Conservation (phyloP, 2,113 vertebrate species). For the Tupaia chinensis region DNA sequence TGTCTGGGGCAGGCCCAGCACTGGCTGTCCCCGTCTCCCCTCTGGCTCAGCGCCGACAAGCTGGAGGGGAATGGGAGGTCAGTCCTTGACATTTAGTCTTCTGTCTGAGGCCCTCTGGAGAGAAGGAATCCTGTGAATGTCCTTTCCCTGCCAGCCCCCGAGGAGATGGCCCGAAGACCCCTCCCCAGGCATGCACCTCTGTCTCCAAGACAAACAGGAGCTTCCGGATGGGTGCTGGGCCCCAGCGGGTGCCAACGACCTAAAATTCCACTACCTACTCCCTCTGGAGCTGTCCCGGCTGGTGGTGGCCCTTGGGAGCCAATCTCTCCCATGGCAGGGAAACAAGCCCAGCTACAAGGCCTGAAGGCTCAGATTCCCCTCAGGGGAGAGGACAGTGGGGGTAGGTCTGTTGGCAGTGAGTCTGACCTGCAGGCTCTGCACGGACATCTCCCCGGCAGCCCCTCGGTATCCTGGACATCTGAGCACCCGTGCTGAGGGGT, state of each 20-base stretch:
- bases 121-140: constrained; percentile 80
- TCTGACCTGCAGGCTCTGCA: background rate
- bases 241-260: background rate
- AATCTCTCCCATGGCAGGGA: background rate
- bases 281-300: constrained; percentile 7
- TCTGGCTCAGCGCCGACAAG: constrained; percentile 57
- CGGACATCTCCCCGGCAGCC: background rate
- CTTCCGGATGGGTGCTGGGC: background rate
- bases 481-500: accelerated
- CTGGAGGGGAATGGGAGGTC: constrained; percentile 60
- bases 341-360: background rate
- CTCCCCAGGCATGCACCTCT: background rate
- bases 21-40: constrained; percentile 79
- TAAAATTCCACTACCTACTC: background rate
- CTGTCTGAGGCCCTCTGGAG: constrained; percentile 66
- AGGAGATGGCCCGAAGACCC: constrained; percentile 62
- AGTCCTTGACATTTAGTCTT: constrained; percentile 70
- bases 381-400: background rate
- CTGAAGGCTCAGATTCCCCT: too few species aligned
- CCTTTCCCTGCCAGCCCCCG: constrained; percentile 65
- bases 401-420: background rate
- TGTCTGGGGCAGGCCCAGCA: constrained; percentile 43
- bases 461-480: background rate
- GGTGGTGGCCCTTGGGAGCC: background rate
- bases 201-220: constrained; percentile 68